Conservation (phyloP, 2,797 vertebrate species). For the Tauraco hartlaubi region DNA sequence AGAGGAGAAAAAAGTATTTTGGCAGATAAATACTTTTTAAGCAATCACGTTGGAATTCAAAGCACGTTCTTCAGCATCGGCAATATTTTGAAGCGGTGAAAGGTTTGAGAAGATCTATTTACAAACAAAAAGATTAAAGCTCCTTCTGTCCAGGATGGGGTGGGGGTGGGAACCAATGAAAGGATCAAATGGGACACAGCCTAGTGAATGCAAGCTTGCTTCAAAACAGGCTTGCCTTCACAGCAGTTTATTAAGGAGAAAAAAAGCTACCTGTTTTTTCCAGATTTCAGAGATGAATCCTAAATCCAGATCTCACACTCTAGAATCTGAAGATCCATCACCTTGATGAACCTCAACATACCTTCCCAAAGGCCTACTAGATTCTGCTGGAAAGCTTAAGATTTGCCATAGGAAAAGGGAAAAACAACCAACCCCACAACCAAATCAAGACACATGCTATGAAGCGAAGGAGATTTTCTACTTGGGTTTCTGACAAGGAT, state of each 20-base stretch:
- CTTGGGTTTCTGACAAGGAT: constrained; percentile 6
- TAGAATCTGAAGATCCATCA: neutral
- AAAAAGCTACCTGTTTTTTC: neutral
- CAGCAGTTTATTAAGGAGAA: neutral
- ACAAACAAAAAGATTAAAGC: constrained; percentile 23
- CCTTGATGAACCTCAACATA: neutral
- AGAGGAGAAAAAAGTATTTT: neutral
- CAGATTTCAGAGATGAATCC: neutral
- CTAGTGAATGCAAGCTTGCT: neutral
- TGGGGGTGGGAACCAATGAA: neutral
- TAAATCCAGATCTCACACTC: neutral
- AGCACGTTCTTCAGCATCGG: neutral
- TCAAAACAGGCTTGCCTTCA: neutral
- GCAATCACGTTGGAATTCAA: constrained; percentile 35
- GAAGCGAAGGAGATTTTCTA: constrained; percentile 44
- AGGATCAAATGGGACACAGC: neutral
- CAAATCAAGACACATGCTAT: neutral
- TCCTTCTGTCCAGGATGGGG: neutral
- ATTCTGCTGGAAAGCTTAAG: constrained; percentile 2
- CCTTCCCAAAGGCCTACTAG: neutral
- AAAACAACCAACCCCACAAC: neutral
- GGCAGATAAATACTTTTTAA: neutral
- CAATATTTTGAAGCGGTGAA: neutral
- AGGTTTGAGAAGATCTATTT: constrained; percentile 1
- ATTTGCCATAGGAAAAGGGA: neutral